These are phyloP conservation scores for Micromussa lordhowensis DNA, from an alignment of 92 coral and sea anemone genomes.

Conservation along the genomic window DNA sequence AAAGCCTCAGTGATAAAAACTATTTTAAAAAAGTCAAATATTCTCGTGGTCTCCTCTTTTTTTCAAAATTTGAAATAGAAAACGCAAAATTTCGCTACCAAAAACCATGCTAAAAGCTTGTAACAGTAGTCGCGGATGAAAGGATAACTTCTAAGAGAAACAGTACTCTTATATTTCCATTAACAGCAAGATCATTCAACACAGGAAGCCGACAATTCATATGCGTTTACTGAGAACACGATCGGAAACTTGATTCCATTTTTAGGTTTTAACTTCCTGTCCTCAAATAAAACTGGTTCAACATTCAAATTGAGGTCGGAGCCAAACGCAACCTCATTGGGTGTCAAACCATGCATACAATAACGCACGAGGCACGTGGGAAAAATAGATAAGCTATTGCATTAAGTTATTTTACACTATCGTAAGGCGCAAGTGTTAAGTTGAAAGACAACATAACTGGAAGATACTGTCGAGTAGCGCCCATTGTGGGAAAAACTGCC, in stretches of 20 bases:
- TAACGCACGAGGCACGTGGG: neutral
- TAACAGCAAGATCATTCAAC: neutral
- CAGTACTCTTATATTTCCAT: neutral
- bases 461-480: too few relatives aligned
- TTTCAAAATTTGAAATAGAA: slow-evolving; percentile 20
- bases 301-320: neutral
- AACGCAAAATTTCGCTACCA: slow-evolving; percentile 4
- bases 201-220: neutral
- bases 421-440: too few relatives aligned
- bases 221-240: neutral
- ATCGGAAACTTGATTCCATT: neutral
- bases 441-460: too few relatives aligned
- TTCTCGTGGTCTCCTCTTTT: neutral
- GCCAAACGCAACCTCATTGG: neutral
- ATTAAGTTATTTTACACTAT: too few relatives aligned
- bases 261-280: too few relatives aligned
- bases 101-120: neutral
- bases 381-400: neutral
- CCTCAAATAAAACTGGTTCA: neutral
- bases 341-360: neutral
- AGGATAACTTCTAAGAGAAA: neutral
- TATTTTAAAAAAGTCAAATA: neutral
- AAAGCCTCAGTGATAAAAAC: too few relatives aligned
- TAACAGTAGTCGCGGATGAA: neutral
- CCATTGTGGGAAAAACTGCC: too few relatives aligned